Evolutionary conservation across 1,140 invertebrate species (phyloP), one percentile per base, ranked within the genome.

Genomic region (Portunus trituberculatus): DNA sequence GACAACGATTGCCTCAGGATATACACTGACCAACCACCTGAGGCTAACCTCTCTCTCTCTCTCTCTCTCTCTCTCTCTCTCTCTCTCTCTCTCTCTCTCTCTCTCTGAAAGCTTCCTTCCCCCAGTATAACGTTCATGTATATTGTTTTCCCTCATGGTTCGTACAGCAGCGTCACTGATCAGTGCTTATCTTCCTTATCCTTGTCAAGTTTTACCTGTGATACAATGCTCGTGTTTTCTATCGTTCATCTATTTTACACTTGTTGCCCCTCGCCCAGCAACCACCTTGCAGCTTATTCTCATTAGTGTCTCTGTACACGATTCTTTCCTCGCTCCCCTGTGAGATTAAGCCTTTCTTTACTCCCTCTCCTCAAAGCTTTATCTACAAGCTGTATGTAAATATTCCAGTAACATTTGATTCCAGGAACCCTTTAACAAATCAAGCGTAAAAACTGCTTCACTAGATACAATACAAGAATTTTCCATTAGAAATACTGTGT

Each of bases 31-130:
- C 52, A 84, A 10, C 31, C 83, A 29, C 83, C 83, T 84, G 31
- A 32, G 31, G 31, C 31, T 76, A n/a, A 76, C 67, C 20, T 76
- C 84, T 39, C 84, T 39, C 84, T 39, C 84, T 39, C 31, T 87
- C 84, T 87, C 84, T 87, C 84, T 87, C 84, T 87, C 84, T 87
- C 84, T 87, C 84, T 87, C 84, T 87, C 31, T 87, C 84, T 87
- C 84, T 87, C 31, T 87, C 84, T 87, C 84, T 87, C 31, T 87
- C 84, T 87, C 84, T 52, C 45, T 91, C 45, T 46, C 28, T 29
- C 67, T 76, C 67, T 76, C n/a, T 76, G 20, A 2, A 59, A 59
- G 16, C 67, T 76, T 59, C 52, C 52, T 59, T 59, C 52, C 2
- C 12, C 52, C 52, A 10, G 52, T 20, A 10, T 59, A 59, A 20